A percentile compares a stretch with the other conserved stretches of the same genome.
These are phyloP conservation scores for Champsocephalus gunnari DNA, from an alignment of 2,797 vertebrate species.

Conservation along the genomic window DNA sequence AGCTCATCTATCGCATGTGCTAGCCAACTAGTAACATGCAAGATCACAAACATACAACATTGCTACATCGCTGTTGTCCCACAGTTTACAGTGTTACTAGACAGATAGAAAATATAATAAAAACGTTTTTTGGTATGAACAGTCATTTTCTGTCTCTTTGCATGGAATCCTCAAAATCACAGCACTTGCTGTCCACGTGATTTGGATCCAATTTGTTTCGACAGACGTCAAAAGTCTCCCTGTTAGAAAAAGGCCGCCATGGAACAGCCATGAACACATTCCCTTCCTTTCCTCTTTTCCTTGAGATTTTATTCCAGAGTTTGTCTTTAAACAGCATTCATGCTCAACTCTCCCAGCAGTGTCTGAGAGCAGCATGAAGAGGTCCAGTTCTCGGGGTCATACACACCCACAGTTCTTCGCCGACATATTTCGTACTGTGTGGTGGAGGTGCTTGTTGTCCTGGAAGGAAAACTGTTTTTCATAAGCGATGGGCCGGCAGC, in stretches of 20 bases:
- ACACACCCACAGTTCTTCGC: slow-evolving; percentile 95
- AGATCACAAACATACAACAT: slow-evolving; percentile 54
- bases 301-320: slow-evolving; percentile 56
- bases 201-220: slow-evolving; percentile 9
- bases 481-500: slow-evolving; percentile 92
- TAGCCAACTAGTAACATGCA: slow-evolving; percentile 35
- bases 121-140: slow-evolving; percentile 35
- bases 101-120: slow-evolving; percentile 72
- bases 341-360: slow-evolving; percentile 42
- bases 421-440: slow-evolving; percentile 92
- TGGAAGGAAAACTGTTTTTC: slow-evolving; percentile 93
- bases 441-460: slow-evolving; percentile 89
- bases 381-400: slow-evolving; percentile 78
- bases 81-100: slow-evolving; percentile 80
- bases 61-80: slow-evolving; percentile 68
- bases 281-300: slow-evolving; percentile 33
- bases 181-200: slow-evolving; percentile 31
- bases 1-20: slow-evolving; percentile 37
- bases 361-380: slow-evolving; percentile 66
- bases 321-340: slow-evolving; percentile 49
- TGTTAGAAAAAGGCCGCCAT: slow-evolving; percentile 35
- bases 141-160: slow-evolving; percentile 56
- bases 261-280: slow-evolving; percentile 39
- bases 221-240: slow-evolving; percentile 28
- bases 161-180: slow-evolving; percentile 33